A percentile compares a stretch with the other conserved stretches of the same genome.
Conservation (phyloP, 92 coral and sea anemone species). For the Siderastrea radians region DNA sequence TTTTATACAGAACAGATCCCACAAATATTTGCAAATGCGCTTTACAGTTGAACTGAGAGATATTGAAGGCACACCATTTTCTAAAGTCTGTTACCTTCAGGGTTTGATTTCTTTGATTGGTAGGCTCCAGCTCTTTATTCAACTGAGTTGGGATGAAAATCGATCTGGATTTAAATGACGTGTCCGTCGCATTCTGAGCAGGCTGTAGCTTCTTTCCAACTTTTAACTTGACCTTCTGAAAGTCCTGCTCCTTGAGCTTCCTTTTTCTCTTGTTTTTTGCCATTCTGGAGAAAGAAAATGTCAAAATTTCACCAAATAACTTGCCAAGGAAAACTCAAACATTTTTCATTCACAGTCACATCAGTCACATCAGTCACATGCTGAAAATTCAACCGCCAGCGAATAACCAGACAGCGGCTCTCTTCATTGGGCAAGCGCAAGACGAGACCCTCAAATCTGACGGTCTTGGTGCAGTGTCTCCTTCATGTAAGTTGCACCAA, state of each 20-base stretch:
- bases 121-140: constrained; percentile 68
- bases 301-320: neutral
- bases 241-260: constrained; percentile 90
- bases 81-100: constrained; percentile 71
- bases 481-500: constrained; percentile 14
- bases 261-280: constrained; percentile 91
- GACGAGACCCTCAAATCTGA: constrained; percentile 53
- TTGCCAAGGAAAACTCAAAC: neutral
- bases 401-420: neutral
- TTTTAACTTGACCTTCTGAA: constrained; percentile 93
- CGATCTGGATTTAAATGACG: constrained; percentile 88
- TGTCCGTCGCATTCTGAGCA: constrained; percentile 87
- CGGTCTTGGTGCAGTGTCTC: constrained; percentile 25
- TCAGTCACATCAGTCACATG: no score
- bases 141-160: constrained; percentile 82
- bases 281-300: constrained; percentile 48
- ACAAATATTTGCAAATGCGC: no score
- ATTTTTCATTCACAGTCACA: neutral
- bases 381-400: neutral
- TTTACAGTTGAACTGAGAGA: no score
- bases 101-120: constrained; percentile 83
- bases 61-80: no score
- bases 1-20: no score
- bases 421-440: constrained; percentile 28
- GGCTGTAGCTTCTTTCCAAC: constrained; percentile 91